Evolutionary conservation across 2,888 invertebrate species (phyloP).

Genomic region (Lithophane socia): DNA sequence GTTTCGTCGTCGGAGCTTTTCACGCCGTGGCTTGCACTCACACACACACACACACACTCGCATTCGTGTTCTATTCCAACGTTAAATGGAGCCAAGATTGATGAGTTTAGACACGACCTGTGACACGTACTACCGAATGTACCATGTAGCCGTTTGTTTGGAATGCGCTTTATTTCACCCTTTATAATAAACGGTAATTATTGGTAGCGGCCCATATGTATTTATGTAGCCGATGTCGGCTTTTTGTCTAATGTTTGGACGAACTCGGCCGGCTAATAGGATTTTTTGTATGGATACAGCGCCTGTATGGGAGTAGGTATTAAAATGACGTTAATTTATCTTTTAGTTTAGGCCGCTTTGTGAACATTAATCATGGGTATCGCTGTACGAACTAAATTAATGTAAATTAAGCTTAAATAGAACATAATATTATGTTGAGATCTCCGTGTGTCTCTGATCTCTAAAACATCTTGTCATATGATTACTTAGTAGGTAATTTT

Average conservation of each 20-base stretch:
- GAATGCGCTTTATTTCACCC: slow-evolving; percentile 87
- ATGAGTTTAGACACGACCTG: slow-evolving; percentile 89
- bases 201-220: slow-evolving; percentile 78
- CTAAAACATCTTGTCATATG: slow-evolving; percentile 2
- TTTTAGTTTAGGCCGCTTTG: slow-evolving; percentile 74
- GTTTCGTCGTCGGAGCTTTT: slow-evolving; percentile 82
- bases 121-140: slow-evolving; percentile 90
- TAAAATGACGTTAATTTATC: slow-evolving; percentile 84
- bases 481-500: slow-evolving; percentile 6
- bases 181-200: slow-evolving; percentile 87
- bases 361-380: slow-evolving; percentile 78
- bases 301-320: slow-evolving; percentile 78
- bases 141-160: slow-evolving; percentile 77
- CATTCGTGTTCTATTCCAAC: slow-evolving; percentile 79
- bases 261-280: slow-evolving; percentile 84
- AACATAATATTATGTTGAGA: slow-evolving; percentile 22
- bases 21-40: slow-evolving; percentile 67
- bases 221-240: slow-evolving; percentile 78
- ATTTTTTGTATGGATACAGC: slow-evolving; percentile 80
- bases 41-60: slow-evolving; percentile 60
- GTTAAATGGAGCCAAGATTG: slow-evolving; percentile 89
- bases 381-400: slow-evolving; percentile 73
- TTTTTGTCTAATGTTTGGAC: slow-evolving; percentile 83
- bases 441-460: neutral
- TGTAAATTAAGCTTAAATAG: slow-evolving; percentile 62